Conservation (phyloP, 2,797 vertebrate genomes). For the Vireo griseus region DNA sequence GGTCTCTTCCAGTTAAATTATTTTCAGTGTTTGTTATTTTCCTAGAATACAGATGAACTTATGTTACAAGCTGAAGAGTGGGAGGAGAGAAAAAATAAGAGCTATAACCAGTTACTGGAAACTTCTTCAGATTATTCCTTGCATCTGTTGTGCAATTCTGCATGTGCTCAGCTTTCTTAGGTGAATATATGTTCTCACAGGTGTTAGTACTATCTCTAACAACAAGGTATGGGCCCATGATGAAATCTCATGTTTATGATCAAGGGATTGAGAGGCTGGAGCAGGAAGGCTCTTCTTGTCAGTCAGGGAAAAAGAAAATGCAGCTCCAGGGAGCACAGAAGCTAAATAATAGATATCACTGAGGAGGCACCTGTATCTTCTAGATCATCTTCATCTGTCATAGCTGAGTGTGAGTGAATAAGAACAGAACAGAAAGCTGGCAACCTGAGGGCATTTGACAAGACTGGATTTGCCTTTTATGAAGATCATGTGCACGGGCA, state of each 20-base stretch:
- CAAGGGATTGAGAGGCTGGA: not conserved
- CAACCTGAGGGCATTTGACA: not conserved
- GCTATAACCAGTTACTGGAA: not conserved
- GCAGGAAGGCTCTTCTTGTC: not conserved
- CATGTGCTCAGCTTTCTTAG: not conserved
- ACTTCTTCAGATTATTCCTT: not conserved
- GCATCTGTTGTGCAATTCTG: not conserved
- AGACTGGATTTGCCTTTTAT: not conserved
- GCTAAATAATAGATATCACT: not conserved
- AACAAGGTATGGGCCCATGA: not conserved
- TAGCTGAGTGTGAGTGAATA: not conserved
- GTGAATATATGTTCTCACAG: not conserved
- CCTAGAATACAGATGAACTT: not conserved
- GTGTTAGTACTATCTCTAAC: not conserved
- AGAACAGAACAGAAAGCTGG: not conserved
- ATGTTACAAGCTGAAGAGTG: not conserved
- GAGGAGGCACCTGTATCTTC: not conserved
- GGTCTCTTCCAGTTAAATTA: not conserved
- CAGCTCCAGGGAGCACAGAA: not conserved
- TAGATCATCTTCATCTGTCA: not conserved
- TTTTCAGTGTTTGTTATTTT: not conserved
- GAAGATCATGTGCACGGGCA: not conserved
- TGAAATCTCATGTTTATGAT: not conserved
- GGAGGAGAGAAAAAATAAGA: not conserved
- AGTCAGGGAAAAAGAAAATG: not conserved